Conservation (phyloP, 2,888 invertebrate species). For the Leptothorax acervorum region DNA sequence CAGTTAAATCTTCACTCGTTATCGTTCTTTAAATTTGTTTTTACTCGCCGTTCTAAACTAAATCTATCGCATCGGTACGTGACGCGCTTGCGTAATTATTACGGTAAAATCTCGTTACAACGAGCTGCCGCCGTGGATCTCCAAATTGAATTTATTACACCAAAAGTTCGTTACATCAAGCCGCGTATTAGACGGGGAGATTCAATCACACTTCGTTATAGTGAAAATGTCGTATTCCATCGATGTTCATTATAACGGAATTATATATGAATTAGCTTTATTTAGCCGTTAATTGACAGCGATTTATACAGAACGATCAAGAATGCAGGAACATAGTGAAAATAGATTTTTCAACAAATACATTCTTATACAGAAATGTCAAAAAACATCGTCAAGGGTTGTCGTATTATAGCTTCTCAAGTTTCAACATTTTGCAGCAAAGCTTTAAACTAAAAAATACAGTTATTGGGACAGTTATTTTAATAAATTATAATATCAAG, state of each 20-base stretch:
- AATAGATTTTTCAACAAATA: background rate
- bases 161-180: slow-evolving; percentile 56
- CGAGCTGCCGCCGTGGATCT: slow-evolving; percentile 45
- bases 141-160: slow-evolving; percentile 51
- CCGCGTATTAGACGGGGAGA: slow-evolving; percentile 52
- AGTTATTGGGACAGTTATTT: background rate
- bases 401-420: background rate
- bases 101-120: slow-evolving; percentile 45
- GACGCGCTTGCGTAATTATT: slow-evolving; percentile 49
- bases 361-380: background rate
- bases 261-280: slow-evolving; percentile 41
- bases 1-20: slow-evolving; percentile 28
- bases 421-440: background rate
- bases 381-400: background rate
- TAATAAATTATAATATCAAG: background rate
- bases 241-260: slow-evolving; percentile 34
- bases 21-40: slow-evolving; percentile 50
- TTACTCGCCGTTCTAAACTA: slow-evolving; percentile 34
- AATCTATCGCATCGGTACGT: slow-evolving; percentile 41
- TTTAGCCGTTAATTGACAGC: slow-evolving; percentile 1
- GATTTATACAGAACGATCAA: background rate
- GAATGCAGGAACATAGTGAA: background rate
- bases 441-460: background rate
- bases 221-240: slow-evolving; percentile 47
- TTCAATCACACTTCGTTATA: slow-evolving; percentile 46